Conservation (phyloP, 1,140 invertebrate species). For the Stegodyphus mimosarum region DNA sequence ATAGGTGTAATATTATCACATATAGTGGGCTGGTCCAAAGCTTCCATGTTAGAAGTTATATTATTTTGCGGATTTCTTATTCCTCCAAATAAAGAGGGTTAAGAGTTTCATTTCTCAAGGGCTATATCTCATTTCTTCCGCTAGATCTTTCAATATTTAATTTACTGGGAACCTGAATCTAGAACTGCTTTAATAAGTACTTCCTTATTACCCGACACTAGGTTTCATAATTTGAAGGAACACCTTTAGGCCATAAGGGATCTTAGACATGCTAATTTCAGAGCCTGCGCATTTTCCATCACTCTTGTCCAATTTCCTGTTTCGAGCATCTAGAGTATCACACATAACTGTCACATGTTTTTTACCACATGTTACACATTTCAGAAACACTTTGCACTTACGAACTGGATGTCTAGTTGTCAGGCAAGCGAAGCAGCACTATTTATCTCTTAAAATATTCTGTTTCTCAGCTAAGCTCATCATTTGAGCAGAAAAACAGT, state of each 20-base stretch:
- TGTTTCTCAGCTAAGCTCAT: no score
- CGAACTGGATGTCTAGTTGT: no score
- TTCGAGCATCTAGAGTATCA: no score
- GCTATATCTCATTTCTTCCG: neutral
- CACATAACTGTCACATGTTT: no score
- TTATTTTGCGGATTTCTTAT: neutral
- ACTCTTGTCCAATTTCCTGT: no score
- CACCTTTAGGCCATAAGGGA: neutral
- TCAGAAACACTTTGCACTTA: no score
- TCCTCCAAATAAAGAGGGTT: neutral
- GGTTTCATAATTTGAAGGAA: neutral
- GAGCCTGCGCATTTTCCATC: no score
- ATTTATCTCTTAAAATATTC: no score
- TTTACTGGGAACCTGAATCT: neutral
- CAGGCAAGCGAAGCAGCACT: no score
- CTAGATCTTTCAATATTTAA: neutral
- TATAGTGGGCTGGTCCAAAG: neutral
- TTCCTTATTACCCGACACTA: neutral
- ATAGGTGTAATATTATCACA: conserved; percentile 13
- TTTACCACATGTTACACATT: no score
- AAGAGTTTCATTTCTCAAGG: neutral
- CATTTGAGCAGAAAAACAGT: no score
- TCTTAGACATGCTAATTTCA: neutral
- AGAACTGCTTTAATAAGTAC: neutral
- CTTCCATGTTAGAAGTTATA: neutral